phyloP scores from a whole-genome alignment of 2,797 vertebrate genomes.

The Cuniculus paca region DNA sequence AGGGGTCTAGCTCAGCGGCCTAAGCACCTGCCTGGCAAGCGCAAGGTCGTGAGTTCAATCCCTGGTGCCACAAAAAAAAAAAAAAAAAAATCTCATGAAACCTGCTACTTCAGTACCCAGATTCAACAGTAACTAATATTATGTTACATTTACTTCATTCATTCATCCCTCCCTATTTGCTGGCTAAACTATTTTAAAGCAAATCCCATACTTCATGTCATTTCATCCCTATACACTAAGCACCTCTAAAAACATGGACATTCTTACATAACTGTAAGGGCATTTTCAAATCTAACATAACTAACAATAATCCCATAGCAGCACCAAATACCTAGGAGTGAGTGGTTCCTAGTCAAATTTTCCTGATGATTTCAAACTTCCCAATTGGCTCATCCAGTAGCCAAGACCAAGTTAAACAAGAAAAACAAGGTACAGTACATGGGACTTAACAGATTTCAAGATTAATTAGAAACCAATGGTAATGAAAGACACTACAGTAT shows the following conservation, averaged over 20 bases:
- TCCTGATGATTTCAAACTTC: constrained; percentile 15
- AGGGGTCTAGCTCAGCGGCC: too few species aligned
- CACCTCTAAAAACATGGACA: background rate
- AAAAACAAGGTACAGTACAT: background rate
- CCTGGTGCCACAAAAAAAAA: too few species aligned
- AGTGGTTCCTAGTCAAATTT: background rate
- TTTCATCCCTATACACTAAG: background rate
- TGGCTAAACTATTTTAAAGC: background rate
- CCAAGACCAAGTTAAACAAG: background rate
- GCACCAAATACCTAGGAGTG: background rate
- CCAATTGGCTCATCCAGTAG: background rate
- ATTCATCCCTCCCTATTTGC: background rate
- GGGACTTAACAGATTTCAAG: background rate
- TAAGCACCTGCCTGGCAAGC: too few species aligned
- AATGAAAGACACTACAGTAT: background rate
- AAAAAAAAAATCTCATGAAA: background rate
- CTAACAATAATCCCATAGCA: background rate
- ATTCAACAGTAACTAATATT: constrained; percentile 23
- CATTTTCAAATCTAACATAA: background rate
- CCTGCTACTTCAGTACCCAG: background rate
- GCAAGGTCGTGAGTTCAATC: too few species aligned
- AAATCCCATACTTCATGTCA: background rate
- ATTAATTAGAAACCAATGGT: background rate
- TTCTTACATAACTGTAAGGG: background rate
- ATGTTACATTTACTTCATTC: background rate